phyloP scores from a whole-genome alignment of 1,140 invertebrate genomes.

The Drosophila kohkoa region DNA sequence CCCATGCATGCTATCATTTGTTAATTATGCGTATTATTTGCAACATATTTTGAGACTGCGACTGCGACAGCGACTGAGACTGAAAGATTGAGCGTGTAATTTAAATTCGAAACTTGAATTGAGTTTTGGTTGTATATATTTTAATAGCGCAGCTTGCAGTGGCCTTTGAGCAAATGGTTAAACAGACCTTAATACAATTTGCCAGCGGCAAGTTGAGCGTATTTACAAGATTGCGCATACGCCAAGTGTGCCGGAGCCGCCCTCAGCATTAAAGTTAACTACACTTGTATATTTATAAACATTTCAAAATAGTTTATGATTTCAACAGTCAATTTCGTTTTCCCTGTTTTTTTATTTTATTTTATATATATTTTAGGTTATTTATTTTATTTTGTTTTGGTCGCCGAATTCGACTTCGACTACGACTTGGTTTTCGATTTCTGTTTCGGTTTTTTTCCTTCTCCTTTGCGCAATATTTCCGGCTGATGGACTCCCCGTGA shows the following conservation, averaged over 20 bases:
- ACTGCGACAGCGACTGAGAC: no score
- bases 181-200: conserved; percentile 39
- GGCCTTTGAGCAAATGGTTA: conserved; percentile 32
- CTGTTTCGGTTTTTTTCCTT: not conserved
- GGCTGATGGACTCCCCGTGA: conserved; percentile 36
- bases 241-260: conserved; percentile 31
- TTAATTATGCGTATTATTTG: conserved; percentile 65
- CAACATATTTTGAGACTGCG: conserved; percentile 24
- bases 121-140: not conserved
- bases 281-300: conserved; percentile 44
- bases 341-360: not conserved
- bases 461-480: conserved; percentile 28
- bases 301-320: conserved; percentile 45
- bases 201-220: conserved; percentile 31
- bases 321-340: conserved; percentile 29
- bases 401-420: not conserved
- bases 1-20: conserved; percentile 46
- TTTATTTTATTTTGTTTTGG: conserved; percentile 20
- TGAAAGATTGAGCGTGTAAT: conserved; percentile 44
- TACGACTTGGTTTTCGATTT: not conserved
- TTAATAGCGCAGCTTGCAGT: conserved; percentile 18
- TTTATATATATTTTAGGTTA: conserved; percentile 4
- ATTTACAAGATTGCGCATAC: conserved; percentile 49
- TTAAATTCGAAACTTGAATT: conserved; percentile 40
- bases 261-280: conserved; percentile 38